phyloP scores from a whole-genome alignment of 2,113 vertebrate species.

The Picathartes gymnocephalus region DNA sequence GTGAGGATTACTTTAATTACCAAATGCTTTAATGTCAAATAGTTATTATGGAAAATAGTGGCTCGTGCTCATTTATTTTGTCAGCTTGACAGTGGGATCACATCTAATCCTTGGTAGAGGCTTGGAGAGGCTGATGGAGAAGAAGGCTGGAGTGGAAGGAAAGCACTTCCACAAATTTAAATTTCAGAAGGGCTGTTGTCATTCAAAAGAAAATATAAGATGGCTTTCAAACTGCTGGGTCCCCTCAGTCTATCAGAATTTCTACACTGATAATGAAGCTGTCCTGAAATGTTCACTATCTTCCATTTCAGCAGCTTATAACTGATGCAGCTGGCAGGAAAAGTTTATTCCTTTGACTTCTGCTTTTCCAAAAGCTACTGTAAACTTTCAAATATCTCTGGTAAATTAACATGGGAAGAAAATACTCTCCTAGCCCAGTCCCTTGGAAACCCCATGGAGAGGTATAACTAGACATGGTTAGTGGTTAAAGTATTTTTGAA shows the following conservation, averaged over 20 bases:
- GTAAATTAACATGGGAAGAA: neutral
- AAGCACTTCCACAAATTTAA: neutral
- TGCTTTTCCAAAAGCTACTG: neutral
- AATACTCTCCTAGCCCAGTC: neutral
- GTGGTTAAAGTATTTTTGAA: neutral
- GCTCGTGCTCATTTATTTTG: constrained; percentile 56
- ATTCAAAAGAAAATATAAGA: neutral
- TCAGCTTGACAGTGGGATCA: constrained; percentile 49
- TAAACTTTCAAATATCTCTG: neutral
- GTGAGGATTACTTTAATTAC: constrained; percentile 62
- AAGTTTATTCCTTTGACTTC: neutral
- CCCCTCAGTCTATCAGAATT: neutral
- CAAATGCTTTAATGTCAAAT: constrained; percentile 47
- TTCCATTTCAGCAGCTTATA: neutral
- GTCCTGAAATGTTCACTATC: neutral
- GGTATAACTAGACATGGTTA: neutral
- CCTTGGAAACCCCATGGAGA: neutral
- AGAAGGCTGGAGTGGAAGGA: neutral
- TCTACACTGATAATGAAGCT: neutral
- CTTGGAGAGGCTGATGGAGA: neutral
- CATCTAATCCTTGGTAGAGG: constrained; percentile 1
- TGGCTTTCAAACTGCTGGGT: neutral
- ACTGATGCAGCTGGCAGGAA: neutral
- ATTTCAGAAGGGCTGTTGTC: neutral
- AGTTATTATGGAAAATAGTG: constrained; percentile 34